A percentile compares a stretch with the other conserved stretches of the same genome.
phyloP scores from a whole-genome alignment of 1,140 invertebrate species.

The Drosophila nigromelanica region DNA sequence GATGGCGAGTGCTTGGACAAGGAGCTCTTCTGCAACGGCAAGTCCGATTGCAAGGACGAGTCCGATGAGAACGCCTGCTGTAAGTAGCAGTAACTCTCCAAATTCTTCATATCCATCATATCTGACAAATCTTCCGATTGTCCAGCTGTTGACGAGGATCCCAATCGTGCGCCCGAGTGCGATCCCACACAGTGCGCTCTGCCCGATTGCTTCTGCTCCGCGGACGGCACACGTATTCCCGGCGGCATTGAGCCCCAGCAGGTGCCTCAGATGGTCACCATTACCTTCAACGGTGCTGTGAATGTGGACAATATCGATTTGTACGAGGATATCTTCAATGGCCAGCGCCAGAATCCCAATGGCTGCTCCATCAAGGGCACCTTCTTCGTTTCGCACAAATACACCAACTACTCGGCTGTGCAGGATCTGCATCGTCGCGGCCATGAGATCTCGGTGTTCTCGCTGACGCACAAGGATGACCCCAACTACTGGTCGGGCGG shows the following conservation, averaged over 20 bases:
- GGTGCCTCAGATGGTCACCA: constrained; percentile 97
- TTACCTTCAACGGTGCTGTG: constrained; percentile 97
- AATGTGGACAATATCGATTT: constrained; percentile 97
- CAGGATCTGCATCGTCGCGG: constrained; percentile 96
- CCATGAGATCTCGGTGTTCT: constrained; percentile 97
- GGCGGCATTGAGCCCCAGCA: constrained; percentile 91
- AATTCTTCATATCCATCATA: neutral
- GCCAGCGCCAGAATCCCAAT: constrained; percentile 94
- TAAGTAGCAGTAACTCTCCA: constrained; percentile 86
- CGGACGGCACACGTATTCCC: constrained; percentile 95
- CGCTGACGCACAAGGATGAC: constrained; percentile 95
- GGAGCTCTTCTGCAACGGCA: constrained; percentile 96
- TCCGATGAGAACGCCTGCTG: constrained; percentile 98
- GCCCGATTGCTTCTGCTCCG: constrained; percentile 97
- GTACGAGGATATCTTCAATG: constrained; percentile 95
- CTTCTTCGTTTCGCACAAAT: constrained; percentile 98
- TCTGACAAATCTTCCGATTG: constrained; percentile 2
- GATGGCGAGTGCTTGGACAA: constrained; percentile 95
- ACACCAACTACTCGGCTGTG: constrained; percentile 97
- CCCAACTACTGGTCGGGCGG: constrained; percentile 95
- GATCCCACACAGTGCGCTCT: constrained; percentile 94
- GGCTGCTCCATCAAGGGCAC: constrained; percentile 96
- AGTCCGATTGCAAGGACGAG: constrained; percentile 95
- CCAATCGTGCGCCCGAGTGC: constrained; percentile 95
- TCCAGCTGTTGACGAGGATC: constrained; percentile 93